Evolutionary conservation across 2,113 vertebrate genomes (phyloP).

Genomic region (Embiotoca jacksoni): DNA sequence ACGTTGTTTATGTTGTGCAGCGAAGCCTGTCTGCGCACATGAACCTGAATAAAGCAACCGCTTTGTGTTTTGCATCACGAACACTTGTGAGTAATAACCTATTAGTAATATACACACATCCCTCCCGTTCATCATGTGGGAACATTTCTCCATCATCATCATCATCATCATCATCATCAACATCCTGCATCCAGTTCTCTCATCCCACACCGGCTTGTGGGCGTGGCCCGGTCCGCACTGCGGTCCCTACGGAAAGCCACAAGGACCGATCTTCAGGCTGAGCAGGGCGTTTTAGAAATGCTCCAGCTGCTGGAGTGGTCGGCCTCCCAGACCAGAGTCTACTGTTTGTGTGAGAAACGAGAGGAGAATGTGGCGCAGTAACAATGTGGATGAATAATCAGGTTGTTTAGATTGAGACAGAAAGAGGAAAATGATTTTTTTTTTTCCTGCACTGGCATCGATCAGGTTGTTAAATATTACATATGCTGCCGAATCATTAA

Average conservation of each 20-base stretch:
- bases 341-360: conserved; percentile 17
- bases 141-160: conserved; percentile 29
- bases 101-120: too few species aligned
- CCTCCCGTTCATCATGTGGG: background rate
- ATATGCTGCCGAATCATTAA: background rate
- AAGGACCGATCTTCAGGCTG: conserved; percentile 79
- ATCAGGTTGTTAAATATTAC: background rate
- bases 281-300: conserved; percentile 77
- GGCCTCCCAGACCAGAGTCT: conserved; percentile 16
- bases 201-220: conserved; percentile 87
- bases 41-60: background rate
- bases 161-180: conserved; percentile 5
- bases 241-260: conserved; percentile 93
- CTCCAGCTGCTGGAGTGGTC: conserved; percentile 30
- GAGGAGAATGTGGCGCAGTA: conserved; percentile 50
- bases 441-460: background rate
- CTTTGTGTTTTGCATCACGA: background rate
- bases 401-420: background rate
- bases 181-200: conserved; percentile 65
- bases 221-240: conserved; percentile 97
- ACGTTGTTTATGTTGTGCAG: background rate
- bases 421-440: background rate
- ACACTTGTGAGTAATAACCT: background rate
- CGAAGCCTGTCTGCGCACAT: too few species aligned
- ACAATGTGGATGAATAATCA: background rate